Percentiles rank a stretch among this genome's conserved stretches.
phyloP scores from a whole-genome alignment of 2,797 vertebrate species.

The Iguana delicatissima region DNA sequence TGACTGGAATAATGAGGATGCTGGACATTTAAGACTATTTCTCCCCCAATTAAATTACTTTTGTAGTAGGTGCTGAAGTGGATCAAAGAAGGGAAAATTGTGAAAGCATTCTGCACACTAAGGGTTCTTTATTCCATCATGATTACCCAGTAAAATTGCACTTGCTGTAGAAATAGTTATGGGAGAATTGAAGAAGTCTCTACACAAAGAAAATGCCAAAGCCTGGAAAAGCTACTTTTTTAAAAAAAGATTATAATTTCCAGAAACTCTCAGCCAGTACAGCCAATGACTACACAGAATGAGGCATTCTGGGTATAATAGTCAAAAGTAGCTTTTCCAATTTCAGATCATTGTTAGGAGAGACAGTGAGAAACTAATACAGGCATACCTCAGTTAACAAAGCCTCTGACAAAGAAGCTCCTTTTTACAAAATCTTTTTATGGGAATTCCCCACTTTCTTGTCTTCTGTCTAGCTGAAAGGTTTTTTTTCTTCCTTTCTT shows the following conservation, averaged over 20 bases:
- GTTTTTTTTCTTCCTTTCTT: too few relatives aligned
- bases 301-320: background rate
- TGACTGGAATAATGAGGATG: background rate
- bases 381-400: too few relatives aligned
- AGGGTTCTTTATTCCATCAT: background rate
- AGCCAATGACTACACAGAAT: too few relatives aligned
- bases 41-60: background rate
- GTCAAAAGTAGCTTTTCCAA: background rate
- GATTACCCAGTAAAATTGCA: background rate
- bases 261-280: too few relatives aligned
- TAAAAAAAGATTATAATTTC: too few relatives aligned
- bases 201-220: background rate
- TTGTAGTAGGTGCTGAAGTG: background rate
- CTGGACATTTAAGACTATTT: background rate
- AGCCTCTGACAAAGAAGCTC: too few relatives aligned
- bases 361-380: too few relatives aligned
- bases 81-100: background rate
- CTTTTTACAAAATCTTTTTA: too few relatives aligned
- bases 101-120: background rate
- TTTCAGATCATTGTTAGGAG: too few relatives aligned
- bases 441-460: too few relatives aligned
- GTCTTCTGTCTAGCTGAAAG: too few relatives aligned
- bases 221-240: too few relatives aligned
- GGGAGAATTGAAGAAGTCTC: background rate
- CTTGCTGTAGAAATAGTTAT: background rate